Conservation (phyloP, 2,113 vertebrate species). For the Hippoglossus stenolepis region DNA sequence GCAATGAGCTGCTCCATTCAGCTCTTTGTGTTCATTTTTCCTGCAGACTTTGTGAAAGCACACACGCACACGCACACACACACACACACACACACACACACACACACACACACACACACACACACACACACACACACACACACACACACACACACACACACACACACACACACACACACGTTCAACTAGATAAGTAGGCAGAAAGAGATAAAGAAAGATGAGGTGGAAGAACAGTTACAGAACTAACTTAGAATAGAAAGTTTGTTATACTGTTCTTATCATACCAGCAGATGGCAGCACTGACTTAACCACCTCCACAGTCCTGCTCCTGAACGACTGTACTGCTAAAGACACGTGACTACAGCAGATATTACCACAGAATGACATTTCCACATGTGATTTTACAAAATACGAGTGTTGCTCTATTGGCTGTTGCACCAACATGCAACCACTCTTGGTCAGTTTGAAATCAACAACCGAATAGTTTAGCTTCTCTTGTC, state of each 20-base stretch:
- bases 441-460: neutral
- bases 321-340: neutral
- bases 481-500: neutral
- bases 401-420: neutral
- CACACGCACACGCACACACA: conserved; percentile 5
- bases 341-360: neutral
- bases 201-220: neutral
- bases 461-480: neutral
- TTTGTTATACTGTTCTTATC: neutral
- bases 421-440: neutral
- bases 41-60: conserved; percentile 22
- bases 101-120: neutral
- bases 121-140: neutral
- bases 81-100: neutral
- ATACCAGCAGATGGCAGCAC: conserved; percentile 71
- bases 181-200: conserved; percentile 3
- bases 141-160: neutral
- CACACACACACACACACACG: neutral
- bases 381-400: conserved; percentile 12
- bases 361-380: neutral
- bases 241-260: neutral
- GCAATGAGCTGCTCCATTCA: conserved; percentile 54
- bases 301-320: neutral
- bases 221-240: neutral
- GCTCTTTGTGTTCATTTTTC: conserved; percentile 61